phyloP scores from a whole-genome alignment of 2,797 vertebrate genomes.

The Podargus strigoides region DNA sequence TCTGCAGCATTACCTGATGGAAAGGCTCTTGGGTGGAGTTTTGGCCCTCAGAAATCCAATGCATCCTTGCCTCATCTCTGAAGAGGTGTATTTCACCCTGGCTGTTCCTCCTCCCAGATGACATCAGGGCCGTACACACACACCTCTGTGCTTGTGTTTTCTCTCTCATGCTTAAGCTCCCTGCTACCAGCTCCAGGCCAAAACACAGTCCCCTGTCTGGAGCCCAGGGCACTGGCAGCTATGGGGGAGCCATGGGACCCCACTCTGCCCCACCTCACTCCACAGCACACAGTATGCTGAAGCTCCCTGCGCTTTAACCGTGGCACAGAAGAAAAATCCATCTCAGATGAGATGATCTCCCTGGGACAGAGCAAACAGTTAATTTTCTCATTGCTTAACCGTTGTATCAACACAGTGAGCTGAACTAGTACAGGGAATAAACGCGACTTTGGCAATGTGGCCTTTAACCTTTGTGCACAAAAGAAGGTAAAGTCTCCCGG shows the following conservation, averaged over 20 bases:
- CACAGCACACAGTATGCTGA: rapidly evolving
- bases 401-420: background rate
- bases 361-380: background rate
- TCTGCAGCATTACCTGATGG: background rate
- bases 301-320: background rate
- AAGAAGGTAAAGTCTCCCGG: background rate
- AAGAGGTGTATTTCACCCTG: background rate
- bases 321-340: background rate
- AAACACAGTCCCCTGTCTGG: background rate
- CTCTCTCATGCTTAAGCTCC: background rate
- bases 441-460: background rate
- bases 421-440: background rate
- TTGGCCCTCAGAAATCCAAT: background rate
- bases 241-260: rapidly evolving
- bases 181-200: background rate
- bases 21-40: background rate
- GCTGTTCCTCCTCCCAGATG: background rate
- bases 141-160: background rate
- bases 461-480: background rate
- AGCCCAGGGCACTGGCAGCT: background rate
- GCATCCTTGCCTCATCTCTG: background rate
- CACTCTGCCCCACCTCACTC: background rate
- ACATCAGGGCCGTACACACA: background rate
- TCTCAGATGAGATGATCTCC: background rate
- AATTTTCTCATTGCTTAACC: background rate